Conservation (phyloP, 2,888 invertebrate species). For the Gandaritis pyraliata region DNA sequence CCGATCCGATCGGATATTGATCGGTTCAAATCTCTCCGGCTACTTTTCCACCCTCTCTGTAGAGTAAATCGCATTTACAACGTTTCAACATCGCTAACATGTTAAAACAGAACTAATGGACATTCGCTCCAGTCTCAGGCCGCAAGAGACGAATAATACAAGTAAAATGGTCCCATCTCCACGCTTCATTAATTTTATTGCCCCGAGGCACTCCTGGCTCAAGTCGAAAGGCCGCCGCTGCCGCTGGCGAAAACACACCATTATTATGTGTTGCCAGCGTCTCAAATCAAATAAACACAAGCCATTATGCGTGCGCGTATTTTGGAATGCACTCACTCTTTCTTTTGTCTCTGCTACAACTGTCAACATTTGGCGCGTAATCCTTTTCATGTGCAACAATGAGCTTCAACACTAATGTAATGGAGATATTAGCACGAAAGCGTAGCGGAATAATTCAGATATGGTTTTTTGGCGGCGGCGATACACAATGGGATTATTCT, state of each 20-base stretch:
- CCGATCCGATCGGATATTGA: conserved; percentile 72
- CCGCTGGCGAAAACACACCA: conserved; percentile 78
- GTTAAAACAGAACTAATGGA: conserved; percentile 85
- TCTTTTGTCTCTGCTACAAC: conserved; percentile 77
- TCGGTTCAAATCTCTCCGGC: conserved; percentile 73
- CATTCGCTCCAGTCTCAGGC: conserved; percentile 83
- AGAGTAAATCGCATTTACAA: conserved; percentile 84
- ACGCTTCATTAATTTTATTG: conserved; percentile 85
- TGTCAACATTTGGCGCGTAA: conserved; percentile 78
- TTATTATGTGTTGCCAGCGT: conserved; percentile 79
- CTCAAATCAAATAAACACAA: conserved; percentile 83
- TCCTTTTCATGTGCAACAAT: conserved; percentile 74
- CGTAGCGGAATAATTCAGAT: conserved; percentile 81
- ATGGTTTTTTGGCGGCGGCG: conserved; percentile 79
- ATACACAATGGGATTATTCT: conserved; percentile 83
- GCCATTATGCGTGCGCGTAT: conserved; percentile 71
- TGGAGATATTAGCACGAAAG: conserved; percentile 81
- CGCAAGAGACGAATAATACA: conserved; percentile 84
- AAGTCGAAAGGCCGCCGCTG: conserved; percentile 62
- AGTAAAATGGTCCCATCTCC: conserved; percentile 85
- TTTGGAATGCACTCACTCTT: conserved; percentile 68
- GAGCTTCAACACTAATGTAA: conserved; percentile 73
- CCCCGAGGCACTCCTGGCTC: conserved; percentile 78
- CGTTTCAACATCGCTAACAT: conserved; percentile 85
- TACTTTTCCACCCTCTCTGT: conserved; percentile 80